Conservation (phyloP, 2,888 invertebrate species). For the Rhodophaea formosa region DNA sequence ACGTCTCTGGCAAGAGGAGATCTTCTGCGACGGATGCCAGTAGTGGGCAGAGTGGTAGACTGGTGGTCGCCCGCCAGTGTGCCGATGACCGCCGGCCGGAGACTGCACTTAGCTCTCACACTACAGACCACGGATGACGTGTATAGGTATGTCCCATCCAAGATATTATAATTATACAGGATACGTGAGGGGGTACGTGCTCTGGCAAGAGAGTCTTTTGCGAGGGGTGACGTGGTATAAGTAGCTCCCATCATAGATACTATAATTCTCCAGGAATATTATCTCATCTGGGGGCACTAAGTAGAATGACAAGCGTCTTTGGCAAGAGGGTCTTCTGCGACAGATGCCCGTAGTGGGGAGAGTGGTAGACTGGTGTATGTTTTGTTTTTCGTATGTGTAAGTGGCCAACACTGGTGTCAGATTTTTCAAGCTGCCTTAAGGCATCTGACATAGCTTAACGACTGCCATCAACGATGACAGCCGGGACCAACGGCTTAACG, state of each 20-base stretch:
- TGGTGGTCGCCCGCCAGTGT: conserved; percentile 92
- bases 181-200: conserved; percentile 91
- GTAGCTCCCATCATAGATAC: conserved; percentile 37
- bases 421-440: no score
- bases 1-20: conserved; percentile 97
- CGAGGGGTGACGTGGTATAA: conserved; percentile 90
- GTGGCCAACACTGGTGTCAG: no score
- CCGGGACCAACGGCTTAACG: conserved; percentile 86
- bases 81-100: conserved; percentile 84
- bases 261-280: conserved; percentile 23
- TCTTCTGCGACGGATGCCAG: conserved; percentile 94
- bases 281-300: no score
- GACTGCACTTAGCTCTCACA: conserved; percentile 90
- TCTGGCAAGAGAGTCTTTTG: conserved; percentile 97
- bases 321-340: conserved; percentile 96
- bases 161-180: background rate
- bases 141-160: conserved; percentile 64
- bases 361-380: conserved; percentile 98
- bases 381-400: no score
- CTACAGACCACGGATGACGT: conserved; percentile 85
- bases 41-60: conserved; percentile 95
- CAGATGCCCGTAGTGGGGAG: conserved; percentile 97
- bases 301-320: conserved; percentile 93
- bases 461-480: conserved; percentile 85
- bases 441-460: conserved; percentile 90